A percentile compares a stretch with the other conserved stretches of the same genome.
Conservation (phyloP, 2,113 vertebrate species). For the Carassius carassius region DNA sequence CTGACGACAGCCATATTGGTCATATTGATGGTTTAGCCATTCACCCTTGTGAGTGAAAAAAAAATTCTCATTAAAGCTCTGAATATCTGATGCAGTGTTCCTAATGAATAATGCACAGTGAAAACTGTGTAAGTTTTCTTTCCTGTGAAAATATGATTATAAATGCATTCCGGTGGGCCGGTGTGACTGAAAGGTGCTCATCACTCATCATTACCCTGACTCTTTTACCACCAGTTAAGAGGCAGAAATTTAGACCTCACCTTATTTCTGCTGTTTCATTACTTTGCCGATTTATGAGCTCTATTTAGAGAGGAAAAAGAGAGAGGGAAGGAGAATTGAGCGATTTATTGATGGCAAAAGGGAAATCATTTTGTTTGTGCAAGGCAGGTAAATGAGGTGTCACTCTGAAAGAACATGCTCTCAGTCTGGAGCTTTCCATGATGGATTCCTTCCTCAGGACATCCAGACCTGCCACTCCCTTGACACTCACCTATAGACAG, state of each 20-base stretch:
- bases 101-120: neutral
- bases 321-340: conserved; percentile 33
- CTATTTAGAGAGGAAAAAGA: conserved; percentile 23
- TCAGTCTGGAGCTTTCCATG: conserved; percentile 48
- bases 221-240: conserved; percentile 15
- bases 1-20: neutral
- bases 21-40: too few relatives aligned
- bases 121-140: conserved; percentile 4
- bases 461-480: conserved; percentile 39
- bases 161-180: neutral
- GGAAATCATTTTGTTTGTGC: conserved; percentile 58
- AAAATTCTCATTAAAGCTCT: neutral
- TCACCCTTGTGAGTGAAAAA: neutral
- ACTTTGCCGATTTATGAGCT: conserved; percentile 48
- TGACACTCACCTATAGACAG: neutral
- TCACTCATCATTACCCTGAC: conserved; percentile 35
- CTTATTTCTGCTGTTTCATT: conserved; percentile 47
- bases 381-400: conserved; percentile 59
- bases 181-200: conserved; percentile 19
- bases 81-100: neutral
- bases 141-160: neutral
- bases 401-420: conserved; percentile 43
- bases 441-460: conserved; percentile 53
- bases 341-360: conserved; percentile 57
- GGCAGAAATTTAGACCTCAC: conserved; percentile 21